Conservation (phyloP, 2,113 vertebrate species). For the Seriola rivoliana region DNA sequence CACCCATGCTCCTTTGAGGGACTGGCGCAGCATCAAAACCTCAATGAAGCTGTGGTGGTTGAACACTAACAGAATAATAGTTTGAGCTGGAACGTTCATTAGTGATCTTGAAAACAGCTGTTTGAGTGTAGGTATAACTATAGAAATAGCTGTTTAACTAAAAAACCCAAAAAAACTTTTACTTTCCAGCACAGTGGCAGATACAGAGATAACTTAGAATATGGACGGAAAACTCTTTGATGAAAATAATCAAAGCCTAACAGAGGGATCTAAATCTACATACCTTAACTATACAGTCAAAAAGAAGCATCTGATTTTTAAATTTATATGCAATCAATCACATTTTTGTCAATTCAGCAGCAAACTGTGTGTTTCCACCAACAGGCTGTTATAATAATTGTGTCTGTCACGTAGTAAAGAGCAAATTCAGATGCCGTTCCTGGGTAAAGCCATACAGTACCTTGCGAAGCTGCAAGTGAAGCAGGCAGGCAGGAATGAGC, state of each 20-base stretch:
- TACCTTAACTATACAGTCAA: background rate
- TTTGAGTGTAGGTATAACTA: background rate
- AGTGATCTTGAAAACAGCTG: background rate
- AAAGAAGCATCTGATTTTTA: background rate
- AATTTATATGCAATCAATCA: no score
- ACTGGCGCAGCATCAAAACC: background rate
- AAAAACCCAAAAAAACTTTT: no score
- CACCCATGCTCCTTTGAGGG: no score
- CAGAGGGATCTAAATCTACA: no score
- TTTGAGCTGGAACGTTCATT: background rate
- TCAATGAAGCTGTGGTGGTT: background rate
- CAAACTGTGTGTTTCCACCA: background rate
- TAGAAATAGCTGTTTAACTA: no score
- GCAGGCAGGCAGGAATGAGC: constrained; percentile 75
- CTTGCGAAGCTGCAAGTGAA: constrained; percentile 84
- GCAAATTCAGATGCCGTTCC: background rate
- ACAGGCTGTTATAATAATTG: background rate
- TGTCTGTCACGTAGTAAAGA: background rate
- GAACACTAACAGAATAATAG: background rate
- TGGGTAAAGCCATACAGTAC: constrained; percentile 79
- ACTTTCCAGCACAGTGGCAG: no score
- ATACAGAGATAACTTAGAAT: no score
- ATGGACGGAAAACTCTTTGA: no score
- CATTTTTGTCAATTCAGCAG: no score
- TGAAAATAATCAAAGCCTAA: no score